Percentiles rank a stretch among this genome's conserved stretches.
Conservation (phyloP, 2,113 vertebrate genomes). For the Sisor rabdophorus region DNA sequence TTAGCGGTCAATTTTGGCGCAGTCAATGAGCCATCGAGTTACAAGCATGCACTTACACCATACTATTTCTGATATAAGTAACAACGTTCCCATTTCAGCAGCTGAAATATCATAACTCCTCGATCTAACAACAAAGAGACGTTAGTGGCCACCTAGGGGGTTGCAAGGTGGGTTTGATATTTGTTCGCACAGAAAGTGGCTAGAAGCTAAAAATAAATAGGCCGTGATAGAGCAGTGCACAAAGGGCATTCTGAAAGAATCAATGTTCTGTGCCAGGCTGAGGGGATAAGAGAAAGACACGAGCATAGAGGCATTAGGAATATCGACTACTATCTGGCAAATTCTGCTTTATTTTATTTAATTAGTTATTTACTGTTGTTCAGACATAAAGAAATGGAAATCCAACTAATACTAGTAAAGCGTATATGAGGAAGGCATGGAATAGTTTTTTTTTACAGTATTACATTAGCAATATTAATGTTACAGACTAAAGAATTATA, state of each 20-base stretch:
- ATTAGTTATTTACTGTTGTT: neutral
- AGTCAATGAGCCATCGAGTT: neutral
- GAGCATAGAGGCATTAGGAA: conserved; percentile 42
- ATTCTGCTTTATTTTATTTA: neutral
- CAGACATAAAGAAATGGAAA: neutral
- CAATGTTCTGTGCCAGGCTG: conserved; percentile 54
- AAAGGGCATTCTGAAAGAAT: conserved; percentile 59
- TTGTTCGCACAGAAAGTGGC: conserved; percentile 52
- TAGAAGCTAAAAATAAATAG: conserved; percentile 65
- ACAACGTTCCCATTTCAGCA: neutral
- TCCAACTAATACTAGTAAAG: neutral
- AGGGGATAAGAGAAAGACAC: conserved; percentile 48
- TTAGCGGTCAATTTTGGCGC: neutral
- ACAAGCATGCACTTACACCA: neutral
- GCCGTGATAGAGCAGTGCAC: conserved; percentile 51
- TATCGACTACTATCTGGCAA: conserved; percentile 41
- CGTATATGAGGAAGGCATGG: neutral
- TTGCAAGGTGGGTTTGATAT: conserved; percentile 32
- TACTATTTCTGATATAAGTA: neutral
- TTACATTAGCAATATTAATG: too few species aligned
- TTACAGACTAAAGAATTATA: too few species aligned
- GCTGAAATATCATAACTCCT: conserved; percentile 18
- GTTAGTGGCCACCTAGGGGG: conserved; percentile 41
- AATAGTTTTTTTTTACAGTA: neutral
- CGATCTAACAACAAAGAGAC: conserved; percentile 34